These are phyloP conservation scores for Esperia sulphurella DNA, from an alignment of 2,888 invertebrate genomes.

Conservation along the genomic window DNA sequence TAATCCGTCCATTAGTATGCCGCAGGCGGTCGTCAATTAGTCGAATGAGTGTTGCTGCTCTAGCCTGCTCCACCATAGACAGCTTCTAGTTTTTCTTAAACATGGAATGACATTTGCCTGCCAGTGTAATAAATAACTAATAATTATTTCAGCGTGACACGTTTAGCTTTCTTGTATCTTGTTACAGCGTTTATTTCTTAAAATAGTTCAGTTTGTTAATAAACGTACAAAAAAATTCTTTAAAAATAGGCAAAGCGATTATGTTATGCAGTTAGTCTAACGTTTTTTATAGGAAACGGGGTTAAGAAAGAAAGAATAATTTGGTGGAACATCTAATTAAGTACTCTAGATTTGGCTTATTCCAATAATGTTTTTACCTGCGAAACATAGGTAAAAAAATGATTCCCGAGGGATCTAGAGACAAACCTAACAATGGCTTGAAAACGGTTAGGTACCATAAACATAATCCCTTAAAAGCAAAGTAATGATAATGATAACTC, in stretches of 20 bases:
- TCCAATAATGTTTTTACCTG: too few species aligned
- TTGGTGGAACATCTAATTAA: too few species aligned
- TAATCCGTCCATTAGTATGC: constrained; percentile 69
- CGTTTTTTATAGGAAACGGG: too few species aligned
- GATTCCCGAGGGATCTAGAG: neutral
- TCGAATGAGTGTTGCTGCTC: constrained; percentile 23
- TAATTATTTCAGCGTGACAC: neutral
- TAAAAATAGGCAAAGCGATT: too few species aligned
- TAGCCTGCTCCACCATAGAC: neutral
- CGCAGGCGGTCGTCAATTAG: constrained; percentile 62
- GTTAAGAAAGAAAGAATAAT: too few species aligned
- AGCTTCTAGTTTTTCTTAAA: neutral
- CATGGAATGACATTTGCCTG: neutral
- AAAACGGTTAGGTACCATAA: neutral
- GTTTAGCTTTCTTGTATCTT: neutral
- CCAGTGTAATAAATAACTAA: neutral
- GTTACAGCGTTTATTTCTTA: neutral
- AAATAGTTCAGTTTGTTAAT: too few species aligned
- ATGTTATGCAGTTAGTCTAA: too few species aligned
- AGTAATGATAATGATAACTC: constrained; percentile 25
- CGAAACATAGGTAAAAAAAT: too few species aligned
- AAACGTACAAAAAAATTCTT: too few species aligned
- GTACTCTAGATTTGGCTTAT: too few species aligned
- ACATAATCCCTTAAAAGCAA: neutral
- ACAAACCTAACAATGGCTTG: neutral